Conservation (phyloP, 2,888 invertebrate genomes). For the Aromia moschata region DNA sequence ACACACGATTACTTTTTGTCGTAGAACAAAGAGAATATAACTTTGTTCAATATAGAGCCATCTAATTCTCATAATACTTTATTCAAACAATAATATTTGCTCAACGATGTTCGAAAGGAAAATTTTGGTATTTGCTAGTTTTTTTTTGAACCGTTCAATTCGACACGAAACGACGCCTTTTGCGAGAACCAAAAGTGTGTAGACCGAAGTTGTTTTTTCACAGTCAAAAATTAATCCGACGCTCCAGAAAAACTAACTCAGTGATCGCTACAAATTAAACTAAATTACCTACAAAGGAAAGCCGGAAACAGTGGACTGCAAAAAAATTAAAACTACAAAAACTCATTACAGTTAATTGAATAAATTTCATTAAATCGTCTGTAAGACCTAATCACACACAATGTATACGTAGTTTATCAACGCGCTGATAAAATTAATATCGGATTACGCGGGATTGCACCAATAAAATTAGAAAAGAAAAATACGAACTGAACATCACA, state of each 20-base stretch:
- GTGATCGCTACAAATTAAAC: background rate
- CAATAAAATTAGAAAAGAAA: background rate
- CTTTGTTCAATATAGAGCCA: too few species aligned
- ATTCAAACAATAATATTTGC: too few species aligned
- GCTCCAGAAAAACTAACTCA: too few species aligned
- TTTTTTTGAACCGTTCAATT: too few species aligned
- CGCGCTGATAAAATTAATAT: background rate
- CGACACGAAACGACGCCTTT: background rate
- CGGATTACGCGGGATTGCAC: conserved; percentile 3
- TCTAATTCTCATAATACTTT: too few species aligned
- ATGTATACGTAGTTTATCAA: conserved; percentile 1
- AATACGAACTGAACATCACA: conserved; percentile 17
- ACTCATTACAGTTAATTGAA: conserved; percentile 10
- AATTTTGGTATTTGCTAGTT: too few species aligned
- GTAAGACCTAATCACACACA: background rate
- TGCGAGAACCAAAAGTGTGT: conserved; percentile 1
- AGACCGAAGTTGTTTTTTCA: conserved; percentile 3
- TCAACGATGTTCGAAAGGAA: too few species aligned
- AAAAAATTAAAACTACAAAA: background rate
- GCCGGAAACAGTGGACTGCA: conserved; percentile 5
- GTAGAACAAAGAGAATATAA: too few species aligned
- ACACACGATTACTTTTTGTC: too few species aligned
- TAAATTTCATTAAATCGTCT: conserved; percentile 5
- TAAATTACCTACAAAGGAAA: background rate
- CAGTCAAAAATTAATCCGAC: too few species aligned